A percentile compares a stretch with the other conserved stretches of the same genome.
phyloP scores from a whole-genome alignment of 2,113 vertebrate genomes.

The Sminthopsis crassicaudata region DNA sequence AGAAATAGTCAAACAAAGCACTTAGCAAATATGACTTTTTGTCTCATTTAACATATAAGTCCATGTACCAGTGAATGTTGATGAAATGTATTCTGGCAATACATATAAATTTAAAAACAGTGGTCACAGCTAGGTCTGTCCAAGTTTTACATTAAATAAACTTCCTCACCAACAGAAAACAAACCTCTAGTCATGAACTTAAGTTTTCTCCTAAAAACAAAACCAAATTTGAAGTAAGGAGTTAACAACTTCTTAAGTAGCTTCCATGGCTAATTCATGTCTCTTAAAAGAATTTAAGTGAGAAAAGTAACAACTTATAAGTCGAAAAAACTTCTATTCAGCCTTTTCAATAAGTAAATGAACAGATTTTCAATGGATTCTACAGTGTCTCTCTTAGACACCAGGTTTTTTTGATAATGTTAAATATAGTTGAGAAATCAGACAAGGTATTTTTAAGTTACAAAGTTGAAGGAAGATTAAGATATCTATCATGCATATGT shows the following conservation, averaged over 20 bases:
- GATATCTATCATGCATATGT: background rate
- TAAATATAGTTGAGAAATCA: background rate
- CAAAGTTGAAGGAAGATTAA: background rate
- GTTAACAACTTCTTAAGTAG: background rate
- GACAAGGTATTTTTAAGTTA: background rate
- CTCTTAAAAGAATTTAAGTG: background rate
- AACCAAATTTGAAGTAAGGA: conserved; percentile 7
- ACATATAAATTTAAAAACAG: background rate
- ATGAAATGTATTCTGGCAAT: background rate
- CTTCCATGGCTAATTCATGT: background rate
- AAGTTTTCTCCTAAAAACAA: conserved; percentile 33
- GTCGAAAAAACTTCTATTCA: background rate
- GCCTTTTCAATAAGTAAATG: background rate
- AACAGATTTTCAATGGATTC: background rate
- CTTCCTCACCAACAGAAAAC: conserved; percentile 41
- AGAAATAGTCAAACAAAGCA: background rate
- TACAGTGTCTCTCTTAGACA: background rate
- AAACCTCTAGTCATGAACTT: background rate
- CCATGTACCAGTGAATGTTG: background rate
- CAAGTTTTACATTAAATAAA: conserved; percentile 21
- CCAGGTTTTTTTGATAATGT: background rate
- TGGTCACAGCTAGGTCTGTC: background rate
- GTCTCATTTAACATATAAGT: background rate
- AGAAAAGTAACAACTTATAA: background rate
- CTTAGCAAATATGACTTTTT: background rate